Base-by-base conservation (phyloP, 2,113 vertebrate genomes). In the Chionodraco myersi region DNA sequence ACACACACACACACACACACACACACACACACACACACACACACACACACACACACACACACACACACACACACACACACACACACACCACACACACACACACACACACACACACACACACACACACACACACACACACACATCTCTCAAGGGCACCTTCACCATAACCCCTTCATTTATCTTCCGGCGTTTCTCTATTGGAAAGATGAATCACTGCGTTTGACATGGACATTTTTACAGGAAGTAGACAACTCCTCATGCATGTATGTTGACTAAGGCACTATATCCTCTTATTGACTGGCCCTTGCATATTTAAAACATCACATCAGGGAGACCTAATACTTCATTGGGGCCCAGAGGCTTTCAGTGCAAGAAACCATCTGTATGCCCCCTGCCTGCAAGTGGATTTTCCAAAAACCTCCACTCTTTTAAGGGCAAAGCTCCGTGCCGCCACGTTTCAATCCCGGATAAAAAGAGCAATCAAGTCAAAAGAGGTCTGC, bases 91-190 rank as follows among this genome's bases (percentile, higher is more conserved):
- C n/a, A n/a, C n/a, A n/a, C n/a, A n/a, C n/a, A n/a, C n/a, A n/a
- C 21, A 21, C 21, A 21, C 21, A 21, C 21, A 21, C 21, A 21
- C 21, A 21, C 21, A 21, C 21, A 21, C 21, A 21, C 21, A 21
- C 21, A 21, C 21, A 21, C 21, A 21, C 21, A 21, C 21, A 21
- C 21, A 21, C 21, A 21, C 21, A 21, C 21, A 21, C 21, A 21
- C 21, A 49, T 75, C 84, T 82, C 80, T 90, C 88, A 94, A 93
- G 91, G 92, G 92, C 93, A 93, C 90, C 92, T 93, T 92, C 76
- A 36, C 72, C 60, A 2, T 52, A 84, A 72, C 53, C 64, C 82
- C 80, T 79, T 86, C 76, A 71, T 88, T 89, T 79, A 86, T 86
- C 65, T 41, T 14, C 78, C 12, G 1, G 61, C 59, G 59, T 60